phyloP scores from a whole-genome alignment of 2,113 vertebrate species.

The Cynoglossus semilaevis region DNA sequence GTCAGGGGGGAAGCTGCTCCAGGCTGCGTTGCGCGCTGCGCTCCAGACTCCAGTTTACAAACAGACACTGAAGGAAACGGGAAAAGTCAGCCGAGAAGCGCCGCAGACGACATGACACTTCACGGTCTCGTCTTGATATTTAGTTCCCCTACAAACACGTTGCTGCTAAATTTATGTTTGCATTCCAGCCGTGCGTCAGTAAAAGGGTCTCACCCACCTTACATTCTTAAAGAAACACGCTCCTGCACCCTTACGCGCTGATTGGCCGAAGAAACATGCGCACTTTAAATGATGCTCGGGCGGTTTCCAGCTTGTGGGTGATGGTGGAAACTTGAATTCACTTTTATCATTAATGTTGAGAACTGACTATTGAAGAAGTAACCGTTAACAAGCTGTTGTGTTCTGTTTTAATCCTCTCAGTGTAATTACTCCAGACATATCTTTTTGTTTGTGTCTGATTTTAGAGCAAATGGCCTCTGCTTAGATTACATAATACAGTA shows the following conservation, averaged over 20 bases:
- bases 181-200: constrained; percentile 72
- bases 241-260: constrained; percentile 28
- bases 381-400: too few relatives aligned
- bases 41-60: constrained; percentile 38
- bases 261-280: constrained; percentile 6
- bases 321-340: neutral
- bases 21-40: constrained; percentile 20
- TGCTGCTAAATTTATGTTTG: constrained; percentile 80
- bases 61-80: neutral
- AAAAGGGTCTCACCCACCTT: constrained; percentile 74
- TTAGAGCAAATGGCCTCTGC: too few relatives aligned
- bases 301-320: neutral
- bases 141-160: constrained; percentile 71
- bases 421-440: too few relatives aligned
- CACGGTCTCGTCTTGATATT: constrained; percentile 64
- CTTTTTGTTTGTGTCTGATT: too few relatives aligned
- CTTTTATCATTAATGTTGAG: too few relatives aligned
- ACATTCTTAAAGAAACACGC: constrained; percentile 77
- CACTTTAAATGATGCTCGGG: constrained; percentile 13
- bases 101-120: constrained; percentile 62
- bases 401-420: too few relatives aligned
- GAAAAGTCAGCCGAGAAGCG: constrained; percentile 39
- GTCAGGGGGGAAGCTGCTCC: constrained; percentile 26
- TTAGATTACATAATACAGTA: too few relatives aligned
- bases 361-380: too few relatives aligned